phyloP scores from a whole-genome alignment of 1,140 invertebrate species.

The Drosophila melanica region DNA sequence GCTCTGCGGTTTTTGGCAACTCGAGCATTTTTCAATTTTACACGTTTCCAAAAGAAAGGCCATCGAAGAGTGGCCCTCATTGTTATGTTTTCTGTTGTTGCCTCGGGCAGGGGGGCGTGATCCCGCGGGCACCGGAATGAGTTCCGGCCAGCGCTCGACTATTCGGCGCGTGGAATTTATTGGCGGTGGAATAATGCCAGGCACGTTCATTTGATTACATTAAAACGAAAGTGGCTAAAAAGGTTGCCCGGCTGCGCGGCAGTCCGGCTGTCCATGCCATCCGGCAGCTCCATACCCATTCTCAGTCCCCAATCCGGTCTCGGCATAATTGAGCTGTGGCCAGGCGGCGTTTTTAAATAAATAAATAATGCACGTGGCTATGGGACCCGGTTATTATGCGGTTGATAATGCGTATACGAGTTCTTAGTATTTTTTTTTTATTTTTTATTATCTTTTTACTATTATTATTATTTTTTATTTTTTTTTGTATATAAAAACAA shows the following conservation, averaged over 20 bases:
- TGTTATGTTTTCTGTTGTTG: constrained; percentile 60
- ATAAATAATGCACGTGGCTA: constrained; percentile 73
- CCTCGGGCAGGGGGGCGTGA: constrained; percentile 6
- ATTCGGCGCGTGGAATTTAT: constrained; percentile 79
- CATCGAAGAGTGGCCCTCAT: constrained; percentile 57
- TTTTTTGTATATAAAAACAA: constrained; percentile 22
- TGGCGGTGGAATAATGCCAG: constrained; percentile 76
- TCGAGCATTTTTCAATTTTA: constrained; percentile 80
- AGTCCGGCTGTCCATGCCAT: background rate
- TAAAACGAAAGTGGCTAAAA: constrained; percentile 82
- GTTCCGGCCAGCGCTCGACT: constrained; percentile 55
- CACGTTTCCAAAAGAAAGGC: constrained; percentile 63
- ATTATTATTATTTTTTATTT: background rate
- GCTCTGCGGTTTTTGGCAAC: constrained; percentile 44
- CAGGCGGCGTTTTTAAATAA: constrained; percentile 75
- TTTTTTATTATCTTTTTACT: background rate
- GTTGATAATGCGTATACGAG: constrained; percentile 49
- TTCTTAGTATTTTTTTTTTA: constrained; percentile 9
- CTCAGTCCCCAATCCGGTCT: constrained; percentile 2
- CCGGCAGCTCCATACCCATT: background rate
- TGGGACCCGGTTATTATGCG: constrained; percentile 46
- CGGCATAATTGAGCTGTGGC: constrained; percentile 52
- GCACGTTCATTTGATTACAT: constrained; percentile 83
- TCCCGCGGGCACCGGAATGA: constrained; percentile 40
- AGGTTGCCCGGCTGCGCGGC: constrained; percentile 51